phyloP scores from a whole-genome alignment of 2,888 invertebrate species.

The Aspidiotus destructor region DNA sequence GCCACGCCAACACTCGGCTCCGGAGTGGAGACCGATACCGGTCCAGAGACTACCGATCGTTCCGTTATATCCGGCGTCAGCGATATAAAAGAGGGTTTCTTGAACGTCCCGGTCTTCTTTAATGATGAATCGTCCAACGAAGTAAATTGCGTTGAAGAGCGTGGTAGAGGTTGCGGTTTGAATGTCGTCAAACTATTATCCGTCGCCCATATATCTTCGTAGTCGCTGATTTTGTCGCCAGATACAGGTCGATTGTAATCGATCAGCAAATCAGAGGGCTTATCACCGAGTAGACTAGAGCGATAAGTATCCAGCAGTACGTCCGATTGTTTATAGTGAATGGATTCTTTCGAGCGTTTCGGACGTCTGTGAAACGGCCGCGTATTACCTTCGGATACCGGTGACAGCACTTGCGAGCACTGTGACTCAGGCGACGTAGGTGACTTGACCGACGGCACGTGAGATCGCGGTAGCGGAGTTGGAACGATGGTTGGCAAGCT shows the following conservation, averaged over 20 bases:
- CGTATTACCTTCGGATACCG: slow-evolving; percentile 42
- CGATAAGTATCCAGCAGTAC: slow-evolving; percentile 72
- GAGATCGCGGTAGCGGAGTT: slow-evolving; percentile 24
- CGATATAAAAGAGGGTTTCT: slow-evolving; percentile 10
- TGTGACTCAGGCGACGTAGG: slow-evolving; percentile 39
- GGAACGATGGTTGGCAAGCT: slow-evolving; percentile 24
- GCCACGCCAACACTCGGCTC: neutral
- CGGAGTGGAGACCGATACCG: neutral
- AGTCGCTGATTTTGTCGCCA: slow-evolving; percentile 86
- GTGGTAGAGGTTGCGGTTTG: slow-evolving; percentile 37
- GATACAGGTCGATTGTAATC: too few species aligned
- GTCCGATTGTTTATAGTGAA: slow-evolving; percentile 60
- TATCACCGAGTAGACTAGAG: slow-evolving; percentile 57
- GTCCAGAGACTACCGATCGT: neutral
- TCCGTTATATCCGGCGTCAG: slow-evolving; percentile 3
- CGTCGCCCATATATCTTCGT: slow-evolving; percentile 86
- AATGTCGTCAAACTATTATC: slow-evolving; percentile 42
- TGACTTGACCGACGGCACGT: slow-evolving; percentile 21
- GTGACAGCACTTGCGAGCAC: slow-evolving; percentile 41
- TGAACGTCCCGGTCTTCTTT: slow-evolving; percentile 9
- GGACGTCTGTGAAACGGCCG: slow-evolving; percentile 42
- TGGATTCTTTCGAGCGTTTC: slow-evolving; percentile 44
- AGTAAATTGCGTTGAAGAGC: slow-evolving; percentile 7
- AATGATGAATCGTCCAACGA: slow-evolving; percentile 16
- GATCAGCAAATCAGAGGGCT: too few species aligned